phyloP scores from a whole-genome alignment of 2,113 vertebrate genomes.

The Proteles cristata region DNA sequence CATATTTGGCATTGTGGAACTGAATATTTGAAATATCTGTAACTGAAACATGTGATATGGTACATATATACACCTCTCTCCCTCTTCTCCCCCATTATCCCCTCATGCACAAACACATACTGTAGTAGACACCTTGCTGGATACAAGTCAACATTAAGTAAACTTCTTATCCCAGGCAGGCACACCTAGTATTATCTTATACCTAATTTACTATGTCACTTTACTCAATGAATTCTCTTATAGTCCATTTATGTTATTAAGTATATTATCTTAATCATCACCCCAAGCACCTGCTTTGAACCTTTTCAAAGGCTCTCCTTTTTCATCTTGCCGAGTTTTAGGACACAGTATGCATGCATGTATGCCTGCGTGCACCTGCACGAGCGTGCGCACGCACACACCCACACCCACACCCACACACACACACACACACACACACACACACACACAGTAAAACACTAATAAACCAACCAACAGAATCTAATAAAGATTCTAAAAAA shows the following conservation, averaged over 20 bases:
- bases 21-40: neutral
- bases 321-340: neutral
- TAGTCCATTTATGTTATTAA: neutral
- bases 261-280: neutral
- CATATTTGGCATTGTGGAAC: neutral
- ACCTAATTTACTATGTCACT: neutral
- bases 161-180: neutral
- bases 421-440: neutral
- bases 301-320: neutral
- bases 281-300: neutral
- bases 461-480: neutral
- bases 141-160: neutral
- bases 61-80: neutral
- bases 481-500: neutral
- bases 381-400: neutral
- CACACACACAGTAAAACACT: fast-evolving
- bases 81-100: neutral
- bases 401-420: neutral
- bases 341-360: neutral
- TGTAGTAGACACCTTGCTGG: neutral
- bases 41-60: neutral
- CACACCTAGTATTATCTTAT: neutral
- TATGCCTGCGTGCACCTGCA: neutral
- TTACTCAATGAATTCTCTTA: neutral
- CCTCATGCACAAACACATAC: neutral